Conservation (phyloP, 1,140 invertebrate species). For the Aphis gossypii region DNA sequence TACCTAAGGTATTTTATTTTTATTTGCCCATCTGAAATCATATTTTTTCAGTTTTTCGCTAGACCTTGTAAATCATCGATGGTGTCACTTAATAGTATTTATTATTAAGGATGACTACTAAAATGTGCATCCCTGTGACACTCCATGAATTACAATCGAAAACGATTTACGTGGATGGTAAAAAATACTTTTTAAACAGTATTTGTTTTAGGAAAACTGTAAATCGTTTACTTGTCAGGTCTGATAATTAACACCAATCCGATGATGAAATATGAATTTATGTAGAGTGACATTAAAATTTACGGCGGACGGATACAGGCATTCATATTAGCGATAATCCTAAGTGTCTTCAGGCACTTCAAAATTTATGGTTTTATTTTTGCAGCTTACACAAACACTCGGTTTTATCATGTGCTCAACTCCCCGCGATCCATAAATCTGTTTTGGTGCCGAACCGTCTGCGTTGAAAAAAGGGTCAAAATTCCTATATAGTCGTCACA, state of each 20-base stretch:
- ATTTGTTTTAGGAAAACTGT: conserved; percentile 1
- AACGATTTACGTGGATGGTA: background rate
- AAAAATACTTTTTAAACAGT: background rate
- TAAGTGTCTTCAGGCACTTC: background rate
- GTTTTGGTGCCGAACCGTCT: conserved; percentile 46
- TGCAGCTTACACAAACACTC: conserved; percentile 51
- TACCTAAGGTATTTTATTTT: background rate
- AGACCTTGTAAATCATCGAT: background rate
- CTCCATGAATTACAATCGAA: background rate
- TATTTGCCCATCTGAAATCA: background rate
- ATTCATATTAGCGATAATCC: conserved; percentile 6
- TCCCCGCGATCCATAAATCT: conserved; percentile 30
- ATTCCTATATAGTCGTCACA: conserved; percentile 11
- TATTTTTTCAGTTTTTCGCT: background rate
- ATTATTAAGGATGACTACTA: background rate
- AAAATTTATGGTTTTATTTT: conserved; percentile 48
- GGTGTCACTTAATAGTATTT: background rate
- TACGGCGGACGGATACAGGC: background rate
- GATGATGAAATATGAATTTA: conserved; percentile 12
- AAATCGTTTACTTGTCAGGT: conserved; percentile 6
- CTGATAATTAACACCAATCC: background rate
- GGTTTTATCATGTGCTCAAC: background rate
- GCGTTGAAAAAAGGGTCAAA: conserved; percentile 39
- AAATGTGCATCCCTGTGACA: background rate
- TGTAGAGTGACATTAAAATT: background rate